A percentile compares a stretch with the other conserved stretches of the same genome.
Conservation (phyloP, 2,888 invertebrate genomes). For the Drosophila colorata region DNA sequence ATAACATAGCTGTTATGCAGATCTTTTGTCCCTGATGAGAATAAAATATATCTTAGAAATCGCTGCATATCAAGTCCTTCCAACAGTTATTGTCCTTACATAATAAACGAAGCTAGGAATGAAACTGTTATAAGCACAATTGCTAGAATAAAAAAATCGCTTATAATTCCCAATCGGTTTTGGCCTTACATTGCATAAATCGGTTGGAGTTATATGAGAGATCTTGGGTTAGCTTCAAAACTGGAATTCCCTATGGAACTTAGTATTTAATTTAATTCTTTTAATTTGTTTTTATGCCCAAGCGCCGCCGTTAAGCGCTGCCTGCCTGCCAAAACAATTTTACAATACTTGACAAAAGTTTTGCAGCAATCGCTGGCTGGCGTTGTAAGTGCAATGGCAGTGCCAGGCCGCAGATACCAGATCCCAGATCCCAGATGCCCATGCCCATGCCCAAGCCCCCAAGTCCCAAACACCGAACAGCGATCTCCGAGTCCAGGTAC, state of each 20-base stretch:
- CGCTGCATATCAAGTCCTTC: too few species aligned
- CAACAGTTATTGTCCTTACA: too few species aligned
- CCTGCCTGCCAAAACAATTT: conserved; percentile 67
- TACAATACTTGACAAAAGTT: conserved; percentile 76
- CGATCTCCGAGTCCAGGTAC: conserved; percentile 3
- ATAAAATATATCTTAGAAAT: too few species aligned
- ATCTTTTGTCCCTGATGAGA: too few species aligned
- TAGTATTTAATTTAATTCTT: neutral
- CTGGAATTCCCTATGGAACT: too few species aligned
- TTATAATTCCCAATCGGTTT: neutral
- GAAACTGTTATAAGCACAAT: too few species aligned
- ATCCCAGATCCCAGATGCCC: too few species aligned
- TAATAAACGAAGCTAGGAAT: too few species aligned
- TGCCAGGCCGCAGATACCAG: conserved; percentile 20
- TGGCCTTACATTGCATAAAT: neutral
- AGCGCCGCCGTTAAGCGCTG: conserved; percentile 46
- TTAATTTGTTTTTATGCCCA: conserved; percentile 55
- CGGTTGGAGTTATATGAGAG: too few species aligned
- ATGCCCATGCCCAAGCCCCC: conserved; percentile 8
- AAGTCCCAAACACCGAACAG: too few species aligned
- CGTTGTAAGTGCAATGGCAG: conserved; percentile 48
- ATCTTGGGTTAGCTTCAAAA: too few species aligned
- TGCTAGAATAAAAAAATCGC: neutral
- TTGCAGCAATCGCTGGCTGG: conserved; percentile 40
- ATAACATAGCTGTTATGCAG: too few species aligned